Percentiles rank a stretch among this genome's conserved stretches.
Evolutionary conservation across 1,140 invertebrate genomes (phyloP).

Genomic region (Drosophila sp.): DNA sequence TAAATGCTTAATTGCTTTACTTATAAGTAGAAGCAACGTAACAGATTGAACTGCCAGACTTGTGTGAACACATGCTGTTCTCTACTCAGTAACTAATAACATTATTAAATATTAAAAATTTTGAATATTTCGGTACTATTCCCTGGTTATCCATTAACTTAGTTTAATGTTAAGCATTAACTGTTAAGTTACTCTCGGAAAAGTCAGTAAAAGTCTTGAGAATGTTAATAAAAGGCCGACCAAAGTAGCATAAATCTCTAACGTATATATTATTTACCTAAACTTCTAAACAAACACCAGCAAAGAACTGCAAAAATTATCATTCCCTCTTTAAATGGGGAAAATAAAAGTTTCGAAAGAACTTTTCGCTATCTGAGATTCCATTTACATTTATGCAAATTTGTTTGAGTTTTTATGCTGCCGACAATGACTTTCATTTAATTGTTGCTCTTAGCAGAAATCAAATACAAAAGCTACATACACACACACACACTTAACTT

Average conservation of each 20-base stretch:
- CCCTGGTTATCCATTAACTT: too few relatives aligned
- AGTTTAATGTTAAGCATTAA: background rate
- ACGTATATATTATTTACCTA: background rate
- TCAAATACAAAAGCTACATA: conserved; percentile 14
- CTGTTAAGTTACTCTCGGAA: background rate
- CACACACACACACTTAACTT: conserved; percentile 10
- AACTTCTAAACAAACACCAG: conserved; percentile 4
- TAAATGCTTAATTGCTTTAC: conserved; percentile 19
- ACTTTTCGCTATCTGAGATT: conserved; percentile 12
- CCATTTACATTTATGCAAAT: conserved; percentile 59
- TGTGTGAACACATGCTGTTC: too few relatives aligned
- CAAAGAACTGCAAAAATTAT: conserved; percentile 1
- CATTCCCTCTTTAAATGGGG: background rate
- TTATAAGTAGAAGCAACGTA: background rate
- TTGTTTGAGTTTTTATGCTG: conserved; percentile 36
- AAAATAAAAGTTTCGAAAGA: conserved; percentile 4
- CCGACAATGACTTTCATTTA: conserved; percentile 56
- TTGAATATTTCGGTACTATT: too few relatives aligned
- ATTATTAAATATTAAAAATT: too few relatives aligned
- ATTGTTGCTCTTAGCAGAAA: conserved; percentile 21
- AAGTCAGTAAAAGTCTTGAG: background rate
- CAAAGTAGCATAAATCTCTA: background rate
- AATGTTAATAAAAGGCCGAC: background rate
- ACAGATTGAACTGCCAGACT: too few relatives aligned
- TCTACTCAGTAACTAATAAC: too few relatives aligned